Evolutionary conservation across 1,140 invertebrate species (phyloP).

Genomic region (Meteorus sp.): DNA sequence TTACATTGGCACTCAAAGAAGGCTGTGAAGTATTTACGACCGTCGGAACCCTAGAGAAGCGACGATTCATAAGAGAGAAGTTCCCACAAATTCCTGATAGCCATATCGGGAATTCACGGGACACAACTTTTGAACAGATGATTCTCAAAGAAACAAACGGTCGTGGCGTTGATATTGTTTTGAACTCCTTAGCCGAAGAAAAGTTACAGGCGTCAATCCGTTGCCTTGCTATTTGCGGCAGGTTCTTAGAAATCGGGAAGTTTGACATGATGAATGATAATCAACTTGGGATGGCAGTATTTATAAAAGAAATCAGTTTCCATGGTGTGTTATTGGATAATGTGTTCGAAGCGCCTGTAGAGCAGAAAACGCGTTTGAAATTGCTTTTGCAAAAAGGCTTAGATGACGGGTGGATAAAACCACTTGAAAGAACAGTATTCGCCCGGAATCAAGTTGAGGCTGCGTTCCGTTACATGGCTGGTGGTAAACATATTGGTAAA

Average conservation of each 20-base stretch:
- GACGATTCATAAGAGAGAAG: conserved; percentile 65
- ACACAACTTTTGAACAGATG: conserved; percentile 71
- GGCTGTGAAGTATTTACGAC: conserved; percentile 73
- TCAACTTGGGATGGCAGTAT: conserved; percentile 71
- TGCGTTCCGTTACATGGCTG: conserved; percentile 67
- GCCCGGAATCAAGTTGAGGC: conserved; percentile 53
- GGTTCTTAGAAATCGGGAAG: conserved; percentile 80
- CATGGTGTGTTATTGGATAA: conserved; percentile 73
- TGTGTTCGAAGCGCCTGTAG: conserved; percentile 57
- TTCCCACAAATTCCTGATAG: conserved; percentile 70
- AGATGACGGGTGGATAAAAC: conserved; percentile 56
- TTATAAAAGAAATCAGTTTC: conserved; percentile 81
- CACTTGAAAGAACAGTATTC: conserved; percentile 56
- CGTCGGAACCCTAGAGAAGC: conserved; percentile 72
- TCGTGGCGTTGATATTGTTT: conserved; percentile 73
- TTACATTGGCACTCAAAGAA: conserved; percentile 66
- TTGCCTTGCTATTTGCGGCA: conserved; percentile 69
- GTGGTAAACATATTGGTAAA: conserved; percentile 78
- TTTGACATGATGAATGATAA: conserved; percentile 72
- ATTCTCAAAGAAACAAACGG: conserved; percentile 65
- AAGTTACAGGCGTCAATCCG: conserved; percentile 78
- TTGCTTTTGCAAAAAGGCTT: conserved; percentile 61
- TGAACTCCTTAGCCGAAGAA: conserved; percentile 79
- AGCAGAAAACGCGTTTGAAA: conserved; percentile 37
- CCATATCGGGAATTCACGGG: conserved; percentile 74